A percentile compares a stretch with the other conserved stretches of the same genome.
Evolutionary conservation across 2,888 invertebrate species (phyloP).

Genomic region (Heliothis peltigera): DNA sequence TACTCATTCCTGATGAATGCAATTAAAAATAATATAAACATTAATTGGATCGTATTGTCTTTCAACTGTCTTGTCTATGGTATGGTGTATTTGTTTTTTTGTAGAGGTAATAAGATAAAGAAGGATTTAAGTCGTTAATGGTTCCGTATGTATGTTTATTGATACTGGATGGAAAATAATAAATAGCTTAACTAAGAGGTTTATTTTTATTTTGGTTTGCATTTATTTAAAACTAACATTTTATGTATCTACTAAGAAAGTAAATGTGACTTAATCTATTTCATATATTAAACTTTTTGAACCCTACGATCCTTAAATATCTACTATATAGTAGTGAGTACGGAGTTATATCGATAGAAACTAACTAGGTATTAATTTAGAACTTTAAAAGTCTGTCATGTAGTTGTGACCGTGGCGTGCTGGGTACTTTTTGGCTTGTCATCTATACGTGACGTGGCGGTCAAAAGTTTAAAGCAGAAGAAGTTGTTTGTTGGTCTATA

Average conservation of each 20-base stretch:
- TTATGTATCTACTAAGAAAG: slow-evolving; percentile 68
- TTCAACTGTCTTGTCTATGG: not conserved
- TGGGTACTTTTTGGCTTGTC: no score
- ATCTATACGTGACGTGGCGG: no score
- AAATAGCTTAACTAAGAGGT: slow-evolving; percentile 86
- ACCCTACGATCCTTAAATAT: no score
- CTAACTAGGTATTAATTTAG: no score
- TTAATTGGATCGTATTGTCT: slow-evolving; percentile 2
- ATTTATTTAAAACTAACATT: slow-evolving; percentile 74
- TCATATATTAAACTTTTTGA: slow-evolving; percentile 70
- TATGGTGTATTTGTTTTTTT: not conserved
- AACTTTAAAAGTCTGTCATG: no score
- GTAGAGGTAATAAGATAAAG: not conserved
- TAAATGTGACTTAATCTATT: slow-evolving; percentile 66
- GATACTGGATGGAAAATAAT: slow-evolving; percentile 73
- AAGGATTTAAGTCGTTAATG: not conserved
- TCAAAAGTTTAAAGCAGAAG: no score
- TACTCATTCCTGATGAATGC: not conserved
- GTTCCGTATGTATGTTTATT: not conserved
- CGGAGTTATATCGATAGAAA: no score
- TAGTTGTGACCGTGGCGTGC: no score
- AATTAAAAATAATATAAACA: not conserved
- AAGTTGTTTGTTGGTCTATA: no score
- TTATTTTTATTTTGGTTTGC: slow-evolving; percentile 82
- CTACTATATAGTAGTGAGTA: no score